phyloP scores from a whole-genome alignment of 1,140 invertebrate species.

The Ptiloglossa arizonensis region DNA sequence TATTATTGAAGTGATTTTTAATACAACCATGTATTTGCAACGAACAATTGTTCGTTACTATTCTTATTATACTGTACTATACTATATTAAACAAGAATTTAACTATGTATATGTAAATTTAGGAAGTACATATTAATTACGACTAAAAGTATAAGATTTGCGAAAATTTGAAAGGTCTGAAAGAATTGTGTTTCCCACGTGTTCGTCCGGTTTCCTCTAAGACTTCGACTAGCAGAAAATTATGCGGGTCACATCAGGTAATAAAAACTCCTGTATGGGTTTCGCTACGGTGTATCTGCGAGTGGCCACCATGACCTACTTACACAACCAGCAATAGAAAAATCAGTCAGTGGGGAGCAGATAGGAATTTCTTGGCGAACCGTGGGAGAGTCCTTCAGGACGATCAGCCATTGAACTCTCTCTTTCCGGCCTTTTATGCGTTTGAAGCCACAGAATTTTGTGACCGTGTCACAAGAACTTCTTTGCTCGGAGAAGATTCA shows the following conservation, averaged over 20 bases:
- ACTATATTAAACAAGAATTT: too few species aligned
- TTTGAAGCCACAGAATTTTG: constrained; percentile 46
- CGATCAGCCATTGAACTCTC: constrained; percentile 70
- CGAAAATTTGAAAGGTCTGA: background rate
- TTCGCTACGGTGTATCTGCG: constrained; percentile 39
- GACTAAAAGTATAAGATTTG: too few species aligned
- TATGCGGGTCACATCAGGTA: constrained; percentile 34
- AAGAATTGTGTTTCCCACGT: constrained; percentile 58
- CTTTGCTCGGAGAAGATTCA: constrained; percentile 30
- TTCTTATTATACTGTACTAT: too few species aligned
- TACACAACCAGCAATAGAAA: constrained; percentile 57
- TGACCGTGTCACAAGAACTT: constrained; percentile 56
- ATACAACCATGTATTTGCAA: too few species aligned
- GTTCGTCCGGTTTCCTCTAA: constrained; percentile 56
- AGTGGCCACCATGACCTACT: constrained; percentile 53
- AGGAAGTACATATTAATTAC: too few species aligned
- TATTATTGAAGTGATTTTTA: too few species aligned
- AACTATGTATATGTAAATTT: too few species aligned
- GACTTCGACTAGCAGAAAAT: constrained; percentile 26
- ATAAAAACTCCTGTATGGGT: constrained; percentile 37
- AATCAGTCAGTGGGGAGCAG: constrained; percentile 60
- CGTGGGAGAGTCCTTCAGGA: constrained; percentile 71
- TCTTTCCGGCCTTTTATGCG: constrained; percentile 67
- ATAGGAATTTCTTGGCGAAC: constrained; percentile 58
- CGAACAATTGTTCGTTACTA: too few species aligned